These are phyloP conservation scores for Neoascia interrupta DNA, from an alignment of 2,888 invertebrate genomes.

Conservation along the genomic window DNA sequence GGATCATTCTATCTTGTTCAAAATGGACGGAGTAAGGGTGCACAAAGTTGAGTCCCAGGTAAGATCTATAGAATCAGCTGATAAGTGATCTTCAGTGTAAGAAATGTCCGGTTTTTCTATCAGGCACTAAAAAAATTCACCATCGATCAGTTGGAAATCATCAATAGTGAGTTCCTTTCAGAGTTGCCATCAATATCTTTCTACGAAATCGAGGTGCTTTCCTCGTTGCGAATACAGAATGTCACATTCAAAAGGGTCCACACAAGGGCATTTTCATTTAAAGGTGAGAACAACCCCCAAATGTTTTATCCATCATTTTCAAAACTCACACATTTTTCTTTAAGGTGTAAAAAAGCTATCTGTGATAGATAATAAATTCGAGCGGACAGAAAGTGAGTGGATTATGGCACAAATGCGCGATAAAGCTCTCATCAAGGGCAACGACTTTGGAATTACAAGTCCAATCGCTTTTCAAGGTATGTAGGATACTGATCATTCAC, in stretches of 20 bases:
- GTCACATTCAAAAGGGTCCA: constrained; percentile 84
- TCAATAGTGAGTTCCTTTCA: constrained; percentile 82
- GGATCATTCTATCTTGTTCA: constrained; percentile 83
- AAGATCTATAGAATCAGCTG: constrained; percentile 71
- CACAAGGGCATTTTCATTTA: constrained; percentile 85
- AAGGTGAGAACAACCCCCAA: constrained; percentile 72
- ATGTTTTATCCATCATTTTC: neutral
- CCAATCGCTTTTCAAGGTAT: constrained; percentile 76
- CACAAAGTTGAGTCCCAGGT: constrained; percentile 82
- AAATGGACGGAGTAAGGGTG: constrained; percentile 83
- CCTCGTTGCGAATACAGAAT: constrained; percentile 84
- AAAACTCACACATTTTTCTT: neutral
- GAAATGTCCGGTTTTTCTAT: neutral
- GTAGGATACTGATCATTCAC: neutral
- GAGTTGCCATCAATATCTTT: constrained; percentile 86
- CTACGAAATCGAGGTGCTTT: constrained; percentile 86
- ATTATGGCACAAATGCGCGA: constrained; percentile 76
- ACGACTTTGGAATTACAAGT: constrained; percentile 76
- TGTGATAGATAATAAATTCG: constrained; percentile 76
- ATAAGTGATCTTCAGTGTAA: neutral
- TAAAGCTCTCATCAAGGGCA: constrained; percentile 75
- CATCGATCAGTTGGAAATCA: constrained; percentile 84
- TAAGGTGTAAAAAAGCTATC: constrained; percentile 53
- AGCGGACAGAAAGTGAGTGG: constrained; percentile 77
- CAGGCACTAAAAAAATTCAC: constrained; percentile 90